Evolutionary conservation across 2,113 vertebrate genomes (phyloP).

Genomic region (Hyla sarda): DNA sequence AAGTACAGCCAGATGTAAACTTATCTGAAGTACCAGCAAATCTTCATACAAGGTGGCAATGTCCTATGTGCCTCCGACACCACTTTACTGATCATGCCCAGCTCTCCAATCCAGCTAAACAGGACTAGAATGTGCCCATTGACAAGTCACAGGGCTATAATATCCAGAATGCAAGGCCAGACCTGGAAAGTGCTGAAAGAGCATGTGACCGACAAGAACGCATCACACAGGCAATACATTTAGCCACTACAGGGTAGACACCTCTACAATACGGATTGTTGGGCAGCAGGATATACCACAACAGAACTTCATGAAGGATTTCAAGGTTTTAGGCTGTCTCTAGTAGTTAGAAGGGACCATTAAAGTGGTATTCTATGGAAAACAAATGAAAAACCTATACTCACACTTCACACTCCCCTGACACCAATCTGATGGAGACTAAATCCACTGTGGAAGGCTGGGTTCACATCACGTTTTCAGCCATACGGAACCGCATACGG

Average conservation of each 20-base stretch:
- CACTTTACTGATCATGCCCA: background rate
- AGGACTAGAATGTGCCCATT: constrained; percentile 26
- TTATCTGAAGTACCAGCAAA: background rate
- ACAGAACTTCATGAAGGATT: too few species aligned
- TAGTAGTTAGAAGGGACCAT: too few species aligned
- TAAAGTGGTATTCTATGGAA: too few species aligned
- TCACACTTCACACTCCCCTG: too few species aligned
- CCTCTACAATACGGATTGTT: background rate
- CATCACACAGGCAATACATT: background rate
- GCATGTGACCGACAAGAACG: background rate
- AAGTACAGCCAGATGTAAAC: background rate
- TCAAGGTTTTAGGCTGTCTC: too few species aligned
- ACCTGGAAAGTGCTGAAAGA: background rate
- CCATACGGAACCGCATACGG: too few species aligned
- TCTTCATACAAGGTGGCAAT: background rate
- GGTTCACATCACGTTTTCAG: too few species aligned
- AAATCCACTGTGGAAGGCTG: too few species aligned
- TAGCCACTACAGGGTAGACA: background rate
- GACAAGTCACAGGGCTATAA: background rate
- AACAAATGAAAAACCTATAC: too few species aligned
- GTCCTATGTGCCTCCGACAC: background rate
- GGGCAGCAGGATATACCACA: background rate
- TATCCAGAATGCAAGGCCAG: background rate
- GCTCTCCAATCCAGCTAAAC: background rate
- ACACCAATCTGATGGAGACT: too few species aligned